phyloP scores from a whole-genome alignment of 2,888 invertebrate species.

The Agrochola litura region DNA sequence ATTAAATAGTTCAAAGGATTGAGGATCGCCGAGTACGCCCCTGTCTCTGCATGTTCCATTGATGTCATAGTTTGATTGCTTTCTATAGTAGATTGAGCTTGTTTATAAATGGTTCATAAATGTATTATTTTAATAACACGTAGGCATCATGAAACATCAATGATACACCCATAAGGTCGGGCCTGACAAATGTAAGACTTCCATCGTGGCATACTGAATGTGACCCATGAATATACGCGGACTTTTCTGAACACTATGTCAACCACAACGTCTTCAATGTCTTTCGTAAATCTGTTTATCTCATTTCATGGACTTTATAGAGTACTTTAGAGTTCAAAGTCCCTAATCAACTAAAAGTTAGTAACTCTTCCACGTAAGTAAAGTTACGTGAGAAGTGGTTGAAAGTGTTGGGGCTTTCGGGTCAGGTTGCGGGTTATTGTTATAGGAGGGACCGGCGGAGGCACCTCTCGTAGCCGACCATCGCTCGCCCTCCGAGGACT shows the following conservation, averaged over 20 bases:
- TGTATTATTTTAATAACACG: constrained; percentile 62
- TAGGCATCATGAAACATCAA: constrained; percentile 58
- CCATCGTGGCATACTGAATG: constrained; percentile 26
- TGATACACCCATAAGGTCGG: constrained; percentile 49
- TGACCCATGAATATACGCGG: constrained; percentile 28
- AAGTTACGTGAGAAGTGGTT: constrained; percentile 57
- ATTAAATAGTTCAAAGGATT: constrained; percentile 27
- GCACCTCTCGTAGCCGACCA: constrained; percentile 92
- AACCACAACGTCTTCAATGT: constrained; percentile 48
- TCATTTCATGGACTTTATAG: constrained; percentile 26
- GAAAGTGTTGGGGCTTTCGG: constrained; percentile 72
- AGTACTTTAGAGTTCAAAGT: constrained; percentile 44
- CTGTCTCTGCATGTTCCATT: constrained; percentile 74
- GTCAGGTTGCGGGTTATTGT: constrained; percentile 90
- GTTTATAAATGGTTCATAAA: constrained; percentile 67
- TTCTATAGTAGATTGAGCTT: constrained; percentile 78
- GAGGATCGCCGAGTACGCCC: constrained; percentile 66
- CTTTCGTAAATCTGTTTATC: constrained; percentile 32
- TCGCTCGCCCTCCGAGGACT: constrained; percentile 98
- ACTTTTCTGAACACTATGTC: constrained; percentile 46
- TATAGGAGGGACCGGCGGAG: constrained; percentile 90
- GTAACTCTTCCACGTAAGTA: constrained; percentile 54
- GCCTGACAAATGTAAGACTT: constrained; percentile 50
- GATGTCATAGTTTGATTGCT: constrained; percentile 78
- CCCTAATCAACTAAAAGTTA: constrained; percentile 37